Base-by-base conservation (phyloP, 1,140 invertebrate species). In the Lepidurus arcticus region DNA sequence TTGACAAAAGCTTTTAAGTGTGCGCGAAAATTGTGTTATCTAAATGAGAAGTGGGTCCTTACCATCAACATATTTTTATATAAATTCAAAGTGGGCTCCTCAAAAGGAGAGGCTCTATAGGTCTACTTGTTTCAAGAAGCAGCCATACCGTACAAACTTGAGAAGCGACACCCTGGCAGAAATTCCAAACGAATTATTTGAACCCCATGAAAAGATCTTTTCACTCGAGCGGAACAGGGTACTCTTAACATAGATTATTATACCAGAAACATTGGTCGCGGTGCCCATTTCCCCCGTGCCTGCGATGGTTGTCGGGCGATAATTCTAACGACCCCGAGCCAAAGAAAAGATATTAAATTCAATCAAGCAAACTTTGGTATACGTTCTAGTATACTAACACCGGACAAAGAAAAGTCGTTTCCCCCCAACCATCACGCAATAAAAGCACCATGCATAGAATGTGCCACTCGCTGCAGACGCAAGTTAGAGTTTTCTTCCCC, bases 381-480 rank as follows among this genome's bases (percentile, higher is more conserved):
- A 21, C 53, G n/a, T 65, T 65, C 53, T 21, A 21, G 53, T 16
- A 65, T 34, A 34, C 34, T 34, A 34, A 34, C 34, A 65, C 16
- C 4, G 53, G 21, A 65, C 53, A 65, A 13, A 13, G 21, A 21
- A 21, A 65, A 65, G 21, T 65, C 53, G 21, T 65, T 65, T 65
- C 13, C n/a, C n/a, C 53, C 53, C 53, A 65, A 13, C 53, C 16
- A 21, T 7, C 53, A 13, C 21, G 21, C 21, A 65, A 65, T 65
- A 65, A 65, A 65, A 65, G 21, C 53, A 65, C 53, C 53, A 65
- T 65, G 21, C 21, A 65, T 21, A 34, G 53, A 65, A 65, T 65
- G 53, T 65, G 53, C 13, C 16, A 21, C 53, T 16, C 53, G 53
- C n/a, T 65, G 53, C 53, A 65, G 53, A 65, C 53, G 53, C 53